Percentiles rank a stretch among this genome's conserved stretches.
phyloP scores from a whole-genome alignment of 1,140 invertebrate genomes.

The Amphibalanus amphitrite region DNA sequence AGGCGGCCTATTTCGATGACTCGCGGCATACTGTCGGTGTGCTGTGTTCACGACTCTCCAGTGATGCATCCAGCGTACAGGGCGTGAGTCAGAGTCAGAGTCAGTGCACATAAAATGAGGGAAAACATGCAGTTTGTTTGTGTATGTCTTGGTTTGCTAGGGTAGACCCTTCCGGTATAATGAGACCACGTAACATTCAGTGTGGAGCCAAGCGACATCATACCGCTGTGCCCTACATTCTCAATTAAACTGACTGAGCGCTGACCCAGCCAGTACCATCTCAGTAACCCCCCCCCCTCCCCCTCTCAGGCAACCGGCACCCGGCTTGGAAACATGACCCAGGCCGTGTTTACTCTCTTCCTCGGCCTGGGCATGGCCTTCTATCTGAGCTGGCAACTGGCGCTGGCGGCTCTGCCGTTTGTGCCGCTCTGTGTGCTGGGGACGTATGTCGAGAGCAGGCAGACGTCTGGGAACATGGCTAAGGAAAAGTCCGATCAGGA shows the following conservation, averaged over 20 bases:
- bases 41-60: constrained; percentile 53
- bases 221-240: too few relatives aligned
- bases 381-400: constrained; percentile 63
- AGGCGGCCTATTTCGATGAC: constrained; percentile 65
- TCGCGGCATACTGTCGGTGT: constrained; percentile 51
- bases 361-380: constrained; percentile 52
- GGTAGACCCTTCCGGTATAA: too few relatives aligned
- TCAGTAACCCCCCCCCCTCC: too few relatives aligned
- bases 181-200: too few relatives aligned
- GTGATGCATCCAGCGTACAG: constrained; percentile 45
- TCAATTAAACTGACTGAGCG: too few relatives aligned
- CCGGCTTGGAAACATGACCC: constrained; percentile 55
- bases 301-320: constrained; percentile 55
- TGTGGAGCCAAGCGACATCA: too few relatives aligned
- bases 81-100: too few relatives aligned
- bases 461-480: not conserved
- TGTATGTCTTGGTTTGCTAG: too few relatives aligned
- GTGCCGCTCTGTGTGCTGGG: constrained; percentile 57
- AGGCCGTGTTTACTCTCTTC: constrained; percentile 51
- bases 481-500: not conserved
- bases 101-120: too few relatives aligned
- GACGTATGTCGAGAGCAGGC: constrained; percentile 50
- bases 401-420: constrained; percentile 53
- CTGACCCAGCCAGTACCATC: too few relatives aligned
- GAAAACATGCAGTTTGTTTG: too few relatives aligned